Evolutionary conservation across 2,113 vertebrate species (phyloP).

Genomic region (Lepus americanus): DNA sequence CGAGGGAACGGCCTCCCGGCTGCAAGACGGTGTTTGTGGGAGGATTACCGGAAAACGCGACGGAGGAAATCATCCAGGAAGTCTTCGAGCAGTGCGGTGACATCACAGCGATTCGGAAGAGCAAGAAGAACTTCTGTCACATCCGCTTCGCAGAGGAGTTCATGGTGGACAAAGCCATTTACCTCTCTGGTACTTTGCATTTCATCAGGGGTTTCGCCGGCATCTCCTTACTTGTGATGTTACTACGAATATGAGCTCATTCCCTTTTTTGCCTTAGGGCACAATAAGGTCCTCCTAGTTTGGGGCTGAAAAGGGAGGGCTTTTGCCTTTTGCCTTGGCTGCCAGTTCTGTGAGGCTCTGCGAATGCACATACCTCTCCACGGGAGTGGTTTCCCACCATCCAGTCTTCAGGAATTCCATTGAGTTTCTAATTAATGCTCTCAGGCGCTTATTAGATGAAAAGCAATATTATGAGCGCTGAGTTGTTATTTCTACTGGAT

Average conservation of each 20-base stretch:
- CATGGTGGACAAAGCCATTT: slow-evolving; percentile 97
- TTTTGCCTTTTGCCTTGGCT: slow-evolving; percentile 58
- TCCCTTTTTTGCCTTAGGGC: slow-evolving; percentile 76
- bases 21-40: slow-evolving; percentile 96
- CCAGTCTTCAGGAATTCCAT: slow-evolving; percentile 51
- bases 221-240: slow-evolving; percentile 83
- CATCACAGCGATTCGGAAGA: slow-evolving; percentile 94
- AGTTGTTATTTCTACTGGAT: slow-evolving; percentile 72
- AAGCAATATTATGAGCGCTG: slow-evolving; percentile 70
- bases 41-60: slow-evolving; percentile 94
- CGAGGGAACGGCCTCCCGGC: slow-evolving; percentile 94
- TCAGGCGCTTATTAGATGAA: slow-evolving; percentile 72
- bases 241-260: slow-evolving; percentile 74
- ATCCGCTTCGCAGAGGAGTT: slow-evolving; percentile 95
- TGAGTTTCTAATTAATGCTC: slow-evolving; percentile 71
- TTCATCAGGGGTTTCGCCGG: slow-evolving; percentile 79
- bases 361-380: background rate
- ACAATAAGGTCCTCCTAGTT: slow-evolving; percentile 50
- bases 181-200: slow-evolving; percentile 92
- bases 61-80: slow-evolving; percentile 94
- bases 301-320: slow-evolving; percentile 65
- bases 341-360: background rate
- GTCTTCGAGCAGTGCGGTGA: slow-evolving; percentile 95
- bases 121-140: slow-evolving; percentile 97
- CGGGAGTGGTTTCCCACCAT: slow-evolving; percentile 50